Conservation (phyloP, 2,888 invertebrate genomes). For the Lobophora halterata region DNA sequence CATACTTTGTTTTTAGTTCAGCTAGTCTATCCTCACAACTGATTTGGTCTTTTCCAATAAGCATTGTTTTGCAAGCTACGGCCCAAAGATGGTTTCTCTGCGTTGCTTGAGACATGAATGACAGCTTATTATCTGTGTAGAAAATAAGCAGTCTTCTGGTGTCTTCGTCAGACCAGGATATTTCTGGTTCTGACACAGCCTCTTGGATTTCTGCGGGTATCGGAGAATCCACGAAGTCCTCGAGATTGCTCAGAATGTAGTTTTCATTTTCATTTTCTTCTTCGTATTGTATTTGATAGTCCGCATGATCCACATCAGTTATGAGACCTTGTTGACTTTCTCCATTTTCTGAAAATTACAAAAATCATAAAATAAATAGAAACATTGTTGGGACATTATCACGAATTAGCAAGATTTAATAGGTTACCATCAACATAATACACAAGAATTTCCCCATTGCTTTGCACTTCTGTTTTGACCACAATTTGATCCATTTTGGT, state of each 20-base stretch:
- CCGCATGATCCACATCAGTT: conserved; percentile 43
- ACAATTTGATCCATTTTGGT: conserved; percentile 57
- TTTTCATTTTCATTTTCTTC: no score
- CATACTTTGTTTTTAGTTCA: conserved; percentile 51
- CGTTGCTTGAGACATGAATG: conserved; percentile 51
- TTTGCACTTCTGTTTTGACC: conserved; percentile 63
- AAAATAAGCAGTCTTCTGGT: conserved; percentile 59
- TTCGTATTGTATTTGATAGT: conserved; percentile 40
- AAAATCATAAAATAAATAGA: no score
- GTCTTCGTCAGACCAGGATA: conserved; percentile 64
- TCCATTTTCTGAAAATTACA: conserved; percentile 50
- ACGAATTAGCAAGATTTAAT: background rate
- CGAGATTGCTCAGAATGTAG: conserved; percentile 39
- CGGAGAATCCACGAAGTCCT: conserved; percentile 29
- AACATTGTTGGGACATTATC: no score
- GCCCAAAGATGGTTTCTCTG: conserved; percentile 63
- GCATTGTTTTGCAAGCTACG: conserved; percentile 67
- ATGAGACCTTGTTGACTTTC: conserved; percentile 47
- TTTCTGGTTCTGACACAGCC: conserved; percentile 1
- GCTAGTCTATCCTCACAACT: conserved; percentile 55
- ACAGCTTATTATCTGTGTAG: conserved; percentile 66
- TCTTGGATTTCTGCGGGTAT: conserved; percentile 13
- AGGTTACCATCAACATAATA: conserved; percentile 69
- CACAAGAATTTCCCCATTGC: conserved; percentile 66
- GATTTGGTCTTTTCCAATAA: conserved; percentile 50